Base-by-base conservation (phyloP, 1,140 invertebrate genomes). In the Calycopis cecrops region DNA sequence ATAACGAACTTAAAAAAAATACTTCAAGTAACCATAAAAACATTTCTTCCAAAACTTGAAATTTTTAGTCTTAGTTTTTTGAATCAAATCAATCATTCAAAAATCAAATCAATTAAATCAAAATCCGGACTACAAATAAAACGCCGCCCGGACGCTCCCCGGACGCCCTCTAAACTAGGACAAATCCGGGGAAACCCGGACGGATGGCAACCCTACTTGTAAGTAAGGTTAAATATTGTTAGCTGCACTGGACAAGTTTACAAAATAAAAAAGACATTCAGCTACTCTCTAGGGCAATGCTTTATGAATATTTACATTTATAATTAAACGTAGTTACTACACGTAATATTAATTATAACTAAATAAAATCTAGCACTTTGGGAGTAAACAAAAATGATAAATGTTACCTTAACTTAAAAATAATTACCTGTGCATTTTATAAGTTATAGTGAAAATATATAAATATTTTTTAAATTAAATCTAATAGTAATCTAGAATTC, bases 361-460 rank as follows among this genome's bases (percentile, higher is more conserved):
- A 40, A 28, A 9, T 52, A 52, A 59, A 40, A 59, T 40, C 47
- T 67, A 63, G 62, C 67, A 72, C 72, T 74, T 71, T 71, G 71
- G 57, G 67, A 66, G 64, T 74, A 72, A 74, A 72, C 66, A 71
- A 69, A 74, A 72, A 67, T 71, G 63, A 71, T 69, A 71, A 58
- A 67, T 65, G 60, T 53, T 63, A 59, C 47, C 34, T 55, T 62
- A 54, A 60, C 51, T 54, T 35, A 51, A 49, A 54, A 12, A 42
- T 28, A 42, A 53, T 21, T 42, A 48, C 51, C 21, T 44, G 10
- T 28, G 21, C 21, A 28, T 3, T 44, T 44, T 18, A 17, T 44
- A 44, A 16, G 14, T 44, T 44, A 44, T 12, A 40, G 21, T 28
- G 21, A 28, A 28, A 50, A 57, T 52, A 47, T 47, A 55, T 50